These are phyloP conservation scores for Andricus quercusramuli DNA, from an alignment of 2,888 invertebrate genomes.

Conservation along the genomic window DNA sequence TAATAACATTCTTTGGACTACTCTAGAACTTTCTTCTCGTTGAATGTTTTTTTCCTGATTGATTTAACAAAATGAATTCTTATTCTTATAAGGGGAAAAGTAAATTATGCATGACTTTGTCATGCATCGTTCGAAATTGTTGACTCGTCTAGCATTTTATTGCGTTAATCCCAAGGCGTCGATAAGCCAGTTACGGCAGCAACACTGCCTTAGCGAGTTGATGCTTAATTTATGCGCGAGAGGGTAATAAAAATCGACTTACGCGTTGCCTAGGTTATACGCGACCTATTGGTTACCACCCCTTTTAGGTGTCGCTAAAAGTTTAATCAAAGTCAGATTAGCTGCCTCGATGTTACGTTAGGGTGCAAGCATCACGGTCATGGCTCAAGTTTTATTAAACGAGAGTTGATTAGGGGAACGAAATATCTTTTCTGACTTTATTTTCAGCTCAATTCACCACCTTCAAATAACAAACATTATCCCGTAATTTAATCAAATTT, in stretches of 20 bases:
- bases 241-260: constrained; percentile 77
- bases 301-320: constrained; percentile 76
- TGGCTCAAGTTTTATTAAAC: constrained; percentile 58
- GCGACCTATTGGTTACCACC: constrained; percentile 56
- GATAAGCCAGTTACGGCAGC: constrained; percentile 55
- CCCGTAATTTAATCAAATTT: neutral
- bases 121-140: constrained; percentile 21
- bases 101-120: constrained; percentile 37
- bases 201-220: constrained; percentile 49
- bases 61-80: neutral
- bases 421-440: constrained; percentile 53
- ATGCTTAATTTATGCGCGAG: constrained; percentile 65
- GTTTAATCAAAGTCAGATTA: constrained; percentile 78
- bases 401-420: constrained; percentile 55
- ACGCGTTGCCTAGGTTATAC: constrained; percentile 61
- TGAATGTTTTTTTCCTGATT: neutral
- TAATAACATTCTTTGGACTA: too few species aligned
- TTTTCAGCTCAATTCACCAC: constrained; percentile 42
- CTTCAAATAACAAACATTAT: constrained; percentile 31
- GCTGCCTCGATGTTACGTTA: constrained; percentile 58
- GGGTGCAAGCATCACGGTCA: constrained; percentile 53
- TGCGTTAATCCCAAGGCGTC: constrained; percentile 54
- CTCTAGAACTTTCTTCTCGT: neutral
- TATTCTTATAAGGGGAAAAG: neutral
- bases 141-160: constrained; percentile 11